Base-by-base conservation (phyloP, 2,113 vertebrate species). In the Electrona antarctica region DNA sequence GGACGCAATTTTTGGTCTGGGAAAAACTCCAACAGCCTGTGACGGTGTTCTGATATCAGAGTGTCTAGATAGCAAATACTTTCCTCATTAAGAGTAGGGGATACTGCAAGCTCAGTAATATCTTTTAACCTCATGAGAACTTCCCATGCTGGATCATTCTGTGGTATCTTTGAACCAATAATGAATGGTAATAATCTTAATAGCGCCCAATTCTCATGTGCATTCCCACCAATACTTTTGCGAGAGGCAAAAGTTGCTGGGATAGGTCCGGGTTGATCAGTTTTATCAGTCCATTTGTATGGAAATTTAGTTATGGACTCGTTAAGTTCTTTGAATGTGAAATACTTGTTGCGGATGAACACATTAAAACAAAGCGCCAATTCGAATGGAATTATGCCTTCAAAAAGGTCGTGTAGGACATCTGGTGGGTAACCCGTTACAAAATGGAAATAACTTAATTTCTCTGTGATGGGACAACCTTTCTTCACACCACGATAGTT, bases 401-500 rank as follows among this genome's bases (percentile, higher is more conserved):
- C 21, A 21, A 21, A 21, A 21, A 21, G 21, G 21, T 21, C 21
- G 21, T 21, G 21, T 21, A 21, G 21, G 21, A 21, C 21, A 21
- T 21, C 21, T 21, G 2, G 21, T 21, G 21, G 21, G 21, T 21
- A 21, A 21, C 21, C 21, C 21, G 21, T 21, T 21, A 21, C 21
- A 21, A 21, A 21, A 21, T 21, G 21, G 21, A 21, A 21, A 21
- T 21, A 21, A 21, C 21, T 21, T 21, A 59, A 55, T 63, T 72
- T 72, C 28, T 54, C 69, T 8, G 69, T 72, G 41, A 71, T 50
- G 46, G 59, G 15, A 71, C 69, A 60, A 60, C 58, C 70, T 47
- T 69, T 73, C 15, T 79, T 69, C 47, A 79, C 55, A 58, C 70
- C 65, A 69, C 2, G 74, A 60, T 54, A 73, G 9, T 79, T 65